Base-by-base conservation (phyloP, 1,140 invertebrate species). In the Phenacoccus solenopsis region DNA sequence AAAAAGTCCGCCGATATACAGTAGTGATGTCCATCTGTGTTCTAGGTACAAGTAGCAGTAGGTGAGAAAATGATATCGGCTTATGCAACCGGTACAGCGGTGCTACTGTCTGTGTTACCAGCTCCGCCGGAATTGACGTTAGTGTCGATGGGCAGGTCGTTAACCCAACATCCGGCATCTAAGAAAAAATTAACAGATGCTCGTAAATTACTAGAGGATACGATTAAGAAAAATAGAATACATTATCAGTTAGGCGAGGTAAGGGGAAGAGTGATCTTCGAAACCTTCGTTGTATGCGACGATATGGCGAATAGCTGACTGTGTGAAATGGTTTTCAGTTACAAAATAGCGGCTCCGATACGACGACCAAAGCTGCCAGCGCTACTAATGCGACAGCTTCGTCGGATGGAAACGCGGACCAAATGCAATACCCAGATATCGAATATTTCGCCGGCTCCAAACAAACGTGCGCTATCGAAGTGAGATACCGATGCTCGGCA, bases 11-110 rank as follows among this genome's bases (percentile, higher is more conserved):
- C 30, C 30, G 13, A 32, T n/a, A n/a, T n/a, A n/a, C n/a, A n/a
- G n/a, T n/a, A 5, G 13, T 13, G 30, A 32, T 32, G 30, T 32
- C 13, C 30, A 7, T 32, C 30, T 32, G 13, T 32, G 5, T 32
- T 32, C 4, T 76, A 84, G 78, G 85, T 90, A 1, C 90, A 94
- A 76, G 85, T 97, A 25, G 87, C 90, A 0, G 86, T 98, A 67
- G 94, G 95, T 1, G 94, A 96, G 75, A 87, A 88, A 38, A 83
- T 93, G 76, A 84, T 97, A 24, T 86, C 94, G 72, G 90, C 90
- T 1, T 84, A 95, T 73, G 94, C 93, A 12, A 92, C 91, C 30
- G 94, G 91, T 1, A 96, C 93, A 0, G 93, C 88, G 13, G 81
- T 91, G 1, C 91, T 85, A 74, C 77, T 95, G 1, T 81, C 84